Evolutionary conservation across 2,888 invertebrate species (phyloP).

Genomic region (Rhamphomyia laevipes): DNA sequence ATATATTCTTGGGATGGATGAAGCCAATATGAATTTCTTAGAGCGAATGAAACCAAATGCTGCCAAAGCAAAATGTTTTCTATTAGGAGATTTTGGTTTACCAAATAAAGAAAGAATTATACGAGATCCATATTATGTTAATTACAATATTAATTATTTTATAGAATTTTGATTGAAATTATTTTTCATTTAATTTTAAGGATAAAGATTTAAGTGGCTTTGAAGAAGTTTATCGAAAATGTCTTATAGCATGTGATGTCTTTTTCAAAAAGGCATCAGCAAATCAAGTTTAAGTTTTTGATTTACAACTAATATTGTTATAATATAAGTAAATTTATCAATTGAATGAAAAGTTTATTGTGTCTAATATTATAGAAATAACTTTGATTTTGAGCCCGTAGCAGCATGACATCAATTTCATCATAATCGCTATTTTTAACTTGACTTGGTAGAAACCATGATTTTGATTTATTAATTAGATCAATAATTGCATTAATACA

Average conservation of each 20-base stretch:
- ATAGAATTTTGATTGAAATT: conserved; percentile 4
- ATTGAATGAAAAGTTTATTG: conserved; percentile 77
- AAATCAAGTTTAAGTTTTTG: too few species aligned
- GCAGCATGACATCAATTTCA: too few species aligned
- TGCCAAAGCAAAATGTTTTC: conserved; percentile 58
- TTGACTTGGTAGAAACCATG: too few species aligned
- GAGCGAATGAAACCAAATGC: conserved; percentile 47
- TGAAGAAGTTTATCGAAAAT: conserved; percentile 65
- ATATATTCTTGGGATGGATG: conserved; percentile 93
- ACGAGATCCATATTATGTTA: conserved; percentile 85
- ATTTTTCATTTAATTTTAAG: conserved; percentile 41
- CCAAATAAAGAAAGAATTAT: conserved; percentile 65
- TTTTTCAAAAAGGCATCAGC: conserved; percentile 41
- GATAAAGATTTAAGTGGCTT: conserved; percentile 50
- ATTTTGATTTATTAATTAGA: too few species aligned
- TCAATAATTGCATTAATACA: conserved; percentile 57
- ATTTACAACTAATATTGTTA: too few species aligned
- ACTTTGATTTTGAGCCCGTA: too few species aligned
- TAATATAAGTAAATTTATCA: conserved; percentile 48
- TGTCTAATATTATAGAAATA: too few species aligned
- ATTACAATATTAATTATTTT: conserved; percentile 19
- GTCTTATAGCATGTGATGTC: conserved; percentile 50
- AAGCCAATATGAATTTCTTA: conserved; percentile 67
- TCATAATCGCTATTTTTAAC: too few species aligned
- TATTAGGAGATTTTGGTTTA: conserved; percentile 82